These are phyloP conservation scores for Asobara japonica DNA, from an alignment of 1,140 invertebrate genomes.

Conservation along the genomic window DNA sequence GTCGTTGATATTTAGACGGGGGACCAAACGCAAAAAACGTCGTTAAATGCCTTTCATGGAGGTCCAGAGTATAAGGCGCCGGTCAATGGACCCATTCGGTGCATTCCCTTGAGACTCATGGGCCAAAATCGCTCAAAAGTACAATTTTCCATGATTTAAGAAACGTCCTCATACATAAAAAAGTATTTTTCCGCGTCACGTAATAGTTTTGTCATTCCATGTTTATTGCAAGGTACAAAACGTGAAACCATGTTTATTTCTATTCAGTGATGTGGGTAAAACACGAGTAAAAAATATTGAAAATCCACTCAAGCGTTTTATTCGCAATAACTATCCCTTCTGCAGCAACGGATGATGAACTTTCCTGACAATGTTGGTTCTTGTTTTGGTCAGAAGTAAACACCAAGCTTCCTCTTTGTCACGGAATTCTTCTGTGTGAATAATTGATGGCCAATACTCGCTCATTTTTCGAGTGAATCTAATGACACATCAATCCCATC, in stretches of 20 bases:
- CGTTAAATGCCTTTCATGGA: slow-evolving; percentile 25
- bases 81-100: slow-evolving; percentile 26
- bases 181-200: no score
- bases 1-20: slow-evolving; percentile 33
- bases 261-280: neutral
- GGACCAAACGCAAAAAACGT: slow-evolving; percentile 25
- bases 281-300: neutral
- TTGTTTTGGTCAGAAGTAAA: neutral
- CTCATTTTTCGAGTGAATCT: neutral
- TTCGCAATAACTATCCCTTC: neutral
- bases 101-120: neutral
- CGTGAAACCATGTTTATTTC: neutral
- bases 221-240: no score
- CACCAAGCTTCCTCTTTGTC: neutral
- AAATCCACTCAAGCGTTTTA: neutral
- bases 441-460: neutral
- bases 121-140: neutral
- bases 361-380: neutral
- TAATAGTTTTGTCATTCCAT: no score
- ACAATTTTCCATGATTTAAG: neutral
- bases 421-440: neutral
- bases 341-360: neutral
- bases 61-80: slow-evolving; percentile 12
- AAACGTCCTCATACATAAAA: no score
- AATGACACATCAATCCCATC: neutral